phyloP scores from a whole-genome alignment of 2,888 invertebrate species.

The Uropetala carovei region DNA sequence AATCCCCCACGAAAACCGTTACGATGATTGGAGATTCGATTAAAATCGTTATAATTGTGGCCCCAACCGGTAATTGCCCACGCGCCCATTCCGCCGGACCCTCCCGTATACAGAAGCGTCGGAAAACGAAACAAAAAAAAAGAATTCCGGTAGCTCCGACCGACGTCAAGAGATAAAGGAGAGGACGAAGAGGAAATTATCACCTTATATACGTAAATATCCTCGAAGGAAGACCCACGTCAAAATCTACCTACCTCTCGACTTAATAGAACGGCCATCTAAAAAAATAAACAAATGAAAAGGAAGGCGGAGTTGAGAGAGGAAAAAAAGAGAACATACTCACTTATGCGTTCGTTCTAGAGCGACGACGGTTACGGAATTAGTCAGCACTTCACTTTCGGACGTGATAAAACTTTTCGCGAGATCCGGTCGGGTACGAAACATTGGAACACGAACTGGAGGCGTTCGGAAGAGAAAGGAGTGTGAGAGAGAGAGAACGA shows the following conservation, averaged over 20 bases:
- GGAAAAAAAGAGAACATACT: neutral
- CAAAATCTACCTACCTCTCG: neutral
- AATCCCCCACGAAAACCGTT: neutral
- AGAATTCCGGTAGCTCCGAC: neutral
- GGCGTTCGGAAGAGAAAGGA: neutral
- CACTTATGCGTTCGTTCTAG: neutral
- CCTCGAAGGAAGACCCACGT: neutral
- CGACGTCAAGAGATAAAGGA: slow-evolving; percentile 6
- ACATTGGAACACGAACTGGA: neutral
- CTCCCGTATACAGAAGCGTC: neutral
- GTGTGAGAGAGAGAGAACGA: neutral
- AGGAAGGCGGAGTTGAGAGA: neutral
- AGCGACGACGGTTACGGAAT: neutral
- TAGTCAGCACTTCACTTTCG: too few species aligned
- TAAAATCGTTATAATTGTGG: slow-evolving; percentile 13
- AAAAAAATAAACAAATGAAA: neutral
- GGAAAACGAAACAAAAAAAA: neutral
- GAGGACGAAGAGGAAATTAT: neutral
- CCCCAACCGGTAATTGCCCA: neutral
- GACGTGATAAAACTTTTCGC: too few species aligned
- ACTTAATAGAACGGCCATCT: too few species aligned
- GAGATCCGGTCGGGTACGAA: too few species aligned
- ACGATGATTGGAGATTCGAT: neutral
- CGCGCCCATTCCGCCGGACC: neutral
- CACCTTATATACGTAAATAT: neutral